phyloP scores from a whole-genome alignment of 2,888 invertebrate species.

The Acronicta alni region DNA sequence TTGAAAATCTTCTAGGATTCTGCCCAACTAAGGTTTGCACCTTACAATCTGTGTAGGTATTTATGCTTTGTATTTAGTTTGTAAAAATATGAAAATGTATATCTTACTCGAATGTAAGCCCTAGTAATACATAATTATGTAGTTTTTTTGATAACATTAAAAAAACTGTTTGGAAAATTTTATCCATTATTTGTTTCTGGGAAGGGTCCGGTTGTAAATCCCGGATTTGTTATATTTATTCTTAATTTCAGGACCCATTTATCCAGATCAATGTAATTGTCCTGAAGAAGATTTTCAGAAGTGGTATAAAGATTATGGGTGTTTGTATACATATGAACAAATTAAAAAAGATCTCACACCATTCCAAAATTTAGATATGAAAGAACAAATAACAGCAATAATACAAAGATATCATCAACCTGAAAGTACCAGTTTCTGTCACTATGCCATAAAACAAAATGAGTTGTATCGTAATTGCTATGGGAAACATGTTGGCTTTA shows the following conservation, averaged over 20 bases:
- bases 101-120: too few species aligned
- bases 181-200: too few species aligned
- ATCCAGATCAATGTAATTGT: slow-evolving; percentile 96
- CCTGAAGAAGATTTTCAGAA: slow-evolving; percentile 90
- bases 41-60: too few species aligned
- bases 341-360: slow-evolving; percentile 92
- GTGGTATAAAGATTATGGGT: slow-evolving; percentile 92
- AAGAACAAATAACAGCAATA: slow-evolving; percentile 90
- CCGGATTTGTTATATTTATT: too few species aligned
- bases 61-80: too few species aligned
- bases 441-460: slow-evolving; percentile 96
- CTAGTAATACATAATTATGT: too few species aligned
- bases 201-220: too few species aligned
- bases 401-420: slow-evolving; percentile 93
- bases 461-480: slow-evolving; percentile 96
- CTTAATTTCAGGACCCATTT: slow-evolving; percentile 89
- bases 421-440: slow-evolving; percentile 95
- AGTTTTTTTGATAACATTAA: too few species aligned
- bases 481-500: slow-evolving; percentile 98
- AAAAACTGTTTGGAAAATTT: too few species aligned
- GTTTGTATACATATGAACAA: slow-evolving; percentile 90
- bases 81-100: too few species aligned
- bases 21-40: too few species aligned
- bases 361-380: slow-evolving; percentile 93
- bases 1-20: too few species aligned